These are phyloP conservation scores for Acipenser oxyrinchus DNA, from an alignment of 2,797 vertebrate genomes.

Conservation along the genomic window DNA sequence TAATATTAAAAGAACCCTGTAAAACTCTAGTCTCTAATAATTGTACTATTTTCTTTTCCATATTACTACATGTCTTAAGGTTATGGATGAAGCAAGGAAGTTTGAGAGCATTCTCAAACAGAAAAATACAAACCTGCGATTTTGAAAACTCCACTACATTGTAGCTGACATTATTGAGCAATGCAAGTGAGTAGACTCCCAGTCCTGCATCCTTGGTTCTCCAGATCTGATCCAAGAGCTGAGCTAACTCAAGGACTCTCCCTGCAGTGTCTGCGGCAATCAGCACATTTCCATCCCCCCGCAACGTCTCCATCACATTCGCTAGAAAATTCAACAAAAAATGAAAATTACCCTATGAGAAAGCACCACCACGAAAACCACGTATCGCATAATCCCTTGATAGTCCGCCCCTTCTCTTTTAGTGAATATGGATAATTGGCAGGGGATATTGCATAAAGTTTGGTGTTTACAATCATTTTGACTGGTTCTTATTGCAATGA, in stretches of 20 bases:
- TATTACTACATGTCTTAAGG: no score
- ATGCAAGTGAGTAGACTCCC: slow-evolving; percentile 86
- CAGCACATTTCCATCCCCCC: slow-evolving; percentile 88
- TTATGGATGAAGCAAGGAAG: not conserved
- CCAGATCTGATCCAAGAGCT: slow-evolving; percentile 97
- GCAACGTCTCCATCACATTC: slow-evolving; percentile 92
- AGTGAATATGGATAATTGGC: no score
- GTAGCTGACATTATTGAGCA: slow-evolving; percentile 97
- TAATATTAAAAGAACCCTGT: no score
- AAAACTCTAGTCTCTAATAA: not conserved
- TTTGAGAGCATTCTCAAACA: not conserved
- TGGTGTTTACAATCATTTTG: no score
- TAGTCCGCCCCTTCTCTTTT: no score
- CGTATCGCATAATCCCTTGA: no score
- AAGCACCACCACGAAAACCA: no score
- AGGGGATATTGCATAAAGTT: no score
- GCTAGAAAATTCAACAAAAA: slow-evolving; percentile 50
- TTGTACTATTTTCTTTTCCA: not conserved
- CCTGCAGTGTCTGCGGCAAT: slow-evolving; percentile 94
- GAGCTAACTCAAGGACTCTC: slow-evolving; percentile 90
- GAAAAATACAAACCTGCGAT: slow-evolving; percentile 76
- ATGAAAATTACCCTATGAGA: no score
- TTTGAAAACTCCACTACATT: slow-evolving; percentile 99
- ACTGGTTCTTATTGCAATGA: no score
- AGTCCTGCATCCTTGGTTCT: slow-evolving; percentile 94